Base-by-base conservation (phyloP, 1,140 invertebrate species). In the Diabrotica virgifera region DNA sequence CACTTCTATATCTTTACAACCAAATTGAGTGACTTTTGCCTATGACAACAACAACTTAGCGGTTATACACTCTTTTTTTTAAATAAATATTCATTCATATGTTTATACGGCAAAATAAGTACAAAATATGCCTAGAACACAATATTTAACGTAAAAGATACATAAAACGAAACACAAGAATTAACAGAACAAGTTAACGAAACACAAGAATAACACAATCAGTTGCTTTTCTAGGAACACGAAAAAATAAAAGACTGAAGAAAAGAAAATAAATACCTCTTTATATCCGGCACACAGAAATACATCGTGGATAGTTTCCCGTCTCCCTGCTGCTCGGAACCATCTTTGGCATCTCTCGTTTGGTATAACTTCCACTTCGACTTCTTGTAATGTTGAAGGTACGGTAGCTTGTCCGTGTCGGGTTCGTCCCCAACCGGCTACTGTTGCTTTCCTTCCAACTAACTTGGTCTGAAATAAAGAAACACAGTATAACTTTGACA, bases 231-330 rank as follows among this genome's bases (percentile, higher is more conserved):
- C 1, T 4, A 24, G 24, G 1, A 4, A 24, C 1, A 4, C 1
- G 24, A 24, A 24, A 24, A 24, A 24, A 24, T n/a, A n/a, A n/a
- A n/a, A n/a, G n/a, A n/a, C n/a, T n/a, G 14, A 11, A 52, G 5
- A 24, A 24, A 24, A 24, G 24, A 24, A 24, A 24, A 24, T 5
- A 10, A 7, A 36, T 62, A 89, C 91, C 79, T 94, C 90, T 78
- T 94, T 92, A 66, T 94, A 94, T 36, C 95, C 95, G 5, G 94
- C 94, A 78, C 95, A 97, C 0, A 96, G 82, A 77, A 97, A 96
- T 0, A 96, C 94, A 70, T 96, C 92, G 67, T 94, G 92, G 68
- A 97, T 96, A 0, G 90, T 93, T 81, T 96, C 94, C 50, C 92
- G 82, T 58, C 94, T 82, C 6, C 94, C 94, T 0, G 94, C 95